Conservation (phyloP, 2,113 vertebrate species). For the Python bivittatus region DNA sequence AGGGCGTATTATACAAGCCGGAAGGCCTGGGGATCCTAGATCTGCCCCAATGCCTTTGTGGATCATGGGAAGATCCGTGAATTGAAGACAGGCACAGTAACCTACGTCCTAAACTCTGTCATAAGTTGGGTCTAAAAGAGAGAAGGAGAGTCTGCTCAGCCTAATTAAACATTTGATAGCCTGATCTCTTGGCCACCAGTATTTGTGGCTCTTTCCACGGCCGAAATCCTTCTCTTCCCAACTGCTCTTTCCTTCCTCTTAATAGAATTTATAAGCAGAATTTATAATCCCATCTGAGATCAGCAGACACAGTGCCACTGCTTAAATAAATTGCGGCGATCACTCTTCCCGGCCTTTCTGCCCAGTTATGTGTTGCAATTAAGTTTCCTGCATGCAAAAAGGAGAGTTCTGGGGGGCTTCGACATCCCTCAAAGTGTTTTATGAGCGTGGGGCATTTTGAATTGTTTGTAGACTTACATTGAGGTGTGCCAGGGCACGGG, state of each 20-base stretch:
- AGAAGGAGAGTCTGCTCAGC: not conserved
- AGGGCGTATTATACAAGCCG: too few species aligned
- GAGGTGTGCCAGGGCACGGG: not conserved
- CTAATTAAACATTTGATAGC: conserved; percentile 4
- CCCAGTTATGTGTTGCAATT: not conserved
- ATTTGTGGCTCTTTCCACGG: not conserved
- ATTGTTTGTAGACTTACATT: not conserved
- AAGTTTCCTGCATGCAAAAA: not conserved
- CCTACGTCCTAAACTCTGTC: not conserved
- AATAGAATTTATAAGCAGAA: conserved; percentile 7
- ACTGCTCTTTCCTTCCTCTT: conserved; percentile 6
- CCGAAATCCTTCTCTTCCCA: conserved; percentile 3
- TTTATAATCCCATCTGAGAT: conserved; percentile 2
- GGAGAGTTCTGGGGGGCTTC: not conserved
- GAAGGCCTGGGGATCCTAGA: too few species aligned
- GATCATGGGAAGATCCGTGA: not conserved
- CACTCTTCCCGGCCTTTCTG: not conserved
- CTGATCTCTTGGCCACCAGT: not conserved
- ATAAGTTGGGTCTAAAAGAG: not conserved
- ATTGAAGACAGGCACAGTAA: not conserved
- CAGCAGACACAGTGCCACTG: not conserved
- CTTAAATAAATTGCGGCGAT: not conserved
- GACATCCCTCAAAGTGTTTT: not conserved
- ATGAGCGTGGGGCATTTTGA: conserved; percentile 13
- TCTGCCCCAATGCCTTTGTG: not conserved